Evolutionary conservation across 2,113 vertebrate genomes (phyloP).

Genomic region (Pluvialis apricaria): DNA sequence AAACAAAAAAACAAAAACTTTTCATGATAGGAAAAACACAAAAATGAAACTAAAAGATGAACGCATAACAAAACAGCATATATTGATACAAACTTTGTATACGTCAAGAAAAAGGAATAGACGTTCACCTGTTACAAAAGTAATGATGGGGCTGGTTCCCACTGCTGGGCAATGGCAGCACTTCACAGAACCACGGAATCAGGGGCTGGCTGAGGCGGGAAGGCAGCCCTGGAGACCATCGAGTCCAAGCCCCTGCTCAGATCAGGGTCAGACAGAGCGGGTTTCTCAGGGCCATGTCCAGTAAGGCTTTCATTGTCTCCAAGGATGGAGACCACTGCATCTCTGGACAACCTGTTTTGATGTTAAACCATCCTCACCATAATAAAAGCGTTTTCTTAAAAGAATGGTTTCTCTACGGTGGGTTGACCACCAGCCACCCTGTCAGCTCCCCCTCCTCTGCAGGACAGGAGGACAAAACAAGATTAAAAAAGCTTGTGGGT

Average conservation of each 20-base stretch:
- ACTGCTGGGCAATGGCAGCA: not conserved
- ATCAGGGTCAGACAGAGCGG: not conserved
- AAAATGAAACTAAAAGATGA: not conserved
- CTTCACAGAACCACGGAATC: not conserved
- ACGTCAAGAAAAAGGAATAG: not conserved
- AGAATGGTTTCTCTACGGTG: not conserved
- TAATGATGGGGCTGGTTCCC: not conserved
- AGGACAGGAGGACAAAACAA: not conserved
- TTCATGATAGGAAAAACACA: not conserved
- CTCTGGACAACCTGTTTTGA: not conserved
- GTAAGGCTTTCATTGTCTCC: not conserved
- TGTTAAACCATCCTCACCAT: not conserved
- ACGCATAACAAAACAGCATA: not conserved
- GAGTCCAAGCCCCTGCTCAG: not conserved
- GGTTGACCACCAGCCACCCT: not conserved
- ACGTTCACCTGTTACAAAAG: not conserved
- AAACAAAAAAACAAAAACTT: not conserved
- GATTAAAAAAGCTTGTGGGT: not conserved
- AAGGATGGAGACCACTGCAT: not conserved
- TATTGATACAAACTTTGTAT: not conserved
- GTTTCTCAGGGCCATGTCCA: not conserved
- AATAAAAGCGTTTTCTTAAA: not conserved
- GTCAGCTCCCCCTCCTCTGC: not conserved
- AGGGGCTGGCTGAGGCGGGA: not conserved
- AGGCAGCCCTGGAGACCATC: fast-evolving